Evolutionary conservation across 2,888 invertebrate genomes (phyloP).

Genomic region (Watsonalla cultraria): DNA sequence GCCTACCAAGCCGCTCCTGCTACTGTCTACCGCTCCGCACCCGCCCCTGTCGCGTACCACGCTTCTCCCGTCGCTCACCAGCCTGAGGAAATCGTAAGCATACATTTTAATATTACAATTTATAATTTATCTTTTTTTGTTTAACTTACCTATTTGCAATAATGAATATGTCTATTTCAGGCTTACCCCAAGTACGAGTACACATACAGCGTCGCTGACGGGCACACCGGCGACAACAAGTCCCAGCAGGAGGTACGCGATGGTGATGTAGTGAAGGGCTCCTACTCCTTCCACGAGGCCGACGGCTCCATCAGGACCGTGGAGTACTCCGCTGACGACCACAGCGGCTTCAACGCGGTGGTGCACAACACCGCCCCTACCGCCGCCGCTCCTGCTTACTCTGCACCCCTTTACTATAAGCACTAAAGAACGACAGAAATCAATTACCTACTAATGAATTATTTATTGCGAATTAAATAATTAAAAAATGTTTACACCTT

Average conservation of each 20-base stretch:
- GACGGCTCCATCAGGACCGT: constrained; percentile 58
- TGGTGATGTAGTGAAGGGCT: constrained; percentile 56
- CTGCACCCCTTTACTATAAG: constrained; percentile 14
- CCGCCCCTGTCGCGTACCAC: constrained; percentile 28
- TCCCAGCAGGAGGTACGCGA: constrained; percentile 53
- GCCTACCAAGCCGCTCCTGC: constrained; percentile 32
- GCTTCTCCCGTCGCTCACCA: constrained; percentile 14
- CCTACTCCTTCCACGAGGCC: constrained; percentile 54
- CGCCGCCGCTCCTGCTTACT: constrained; percentile 17
- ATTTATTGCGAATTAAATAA: neutral
- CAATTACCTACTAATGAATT: constrained; percentile 6
- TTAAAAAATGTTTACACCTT: neutral
- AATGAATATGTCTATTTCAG: constrained; percentile 6
- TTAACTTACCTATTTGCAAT: neutral
- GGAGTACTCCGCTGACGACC: constrained; percentile 55
- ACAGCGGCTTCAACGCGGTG: constrained; percentile 42
- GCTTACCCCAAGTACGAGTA: constrained; percentile 39
- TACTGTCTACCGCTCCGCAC: constrained; percentile 20
- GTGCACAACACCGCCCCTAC: constrained; percentile 27
- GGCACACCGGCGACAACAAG: constrained; percentile 62
- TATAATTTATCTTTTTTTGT: neutral
- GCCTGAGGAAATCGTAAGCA: constrained; percentile 6
- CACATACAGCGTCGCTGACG: constrained; percentile 60
- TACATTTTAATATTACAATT: too few species aligned
- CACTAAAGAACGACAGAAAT: neutral